Conservation (phyloP, 2,113 vertebrate genomes). For the Nothocercus julius region DNA sequence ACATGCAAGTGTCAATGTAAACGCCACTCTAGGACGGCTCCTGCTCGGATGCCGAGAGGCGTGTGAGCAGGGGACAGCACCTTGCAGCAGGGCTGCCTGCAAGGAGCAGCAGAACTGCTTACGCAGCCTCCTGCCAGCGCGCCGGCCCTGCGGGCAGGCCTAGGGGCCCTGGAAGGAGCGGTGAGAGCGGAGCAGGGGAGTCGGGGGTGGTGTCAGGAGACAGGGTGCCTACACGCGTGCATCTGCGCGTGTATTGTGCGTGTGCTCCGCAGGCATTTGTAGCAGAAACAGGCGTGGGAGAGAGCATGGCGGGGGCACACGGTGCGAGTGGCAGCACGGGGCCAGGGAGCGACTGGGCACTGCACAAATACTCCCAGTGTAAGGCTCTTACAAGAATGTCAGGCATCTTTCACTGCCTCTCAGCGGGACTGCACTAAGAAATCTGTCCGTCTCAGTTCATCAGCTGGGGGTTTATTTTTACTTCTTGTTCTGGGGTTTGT, state of each 20-base stretch:
- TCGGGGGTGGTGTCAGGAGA: background rate
- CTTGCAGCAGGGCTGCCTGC: background rate
- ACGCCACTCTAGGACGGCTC: background rate
- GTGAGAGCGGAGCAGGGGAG: background rate
- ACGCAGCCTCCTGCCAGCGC: background rate
- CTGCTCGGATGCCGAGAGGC: fast-evolving
- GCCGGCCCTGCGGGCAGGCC: background rate
- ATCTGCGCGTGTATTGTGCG: background rate
- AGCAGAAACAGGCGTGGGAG: background rate
- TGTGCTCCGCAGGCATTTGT: background rate
- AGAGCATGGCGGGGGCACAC: background rate
- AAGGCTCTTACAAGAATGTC: background rate
- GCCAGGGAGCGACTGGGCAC: background rate
- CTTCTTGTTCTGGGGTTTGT: background rate
- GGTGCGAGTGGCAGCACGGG: background rate
- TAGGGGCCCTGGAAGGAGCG: background rate
- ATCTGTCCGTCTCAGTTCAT: background rate
- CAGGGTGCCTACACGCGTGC: fast-evolving
- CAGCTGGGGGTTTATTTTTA: background rate
- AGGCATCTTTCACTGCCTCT: background rate
- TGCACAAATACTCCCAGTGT: background rate
- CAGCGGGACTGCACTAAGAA: background rate
- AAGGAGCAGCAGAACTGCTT: background rate
- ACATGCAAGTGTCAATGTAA: background rate
- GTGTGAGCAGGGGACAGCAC: fast-evolving